Evolutionary conservation across 1,140 invertebrate species (phyloP).

Genomic region (Helicorthomorpha holstii): DNA sequence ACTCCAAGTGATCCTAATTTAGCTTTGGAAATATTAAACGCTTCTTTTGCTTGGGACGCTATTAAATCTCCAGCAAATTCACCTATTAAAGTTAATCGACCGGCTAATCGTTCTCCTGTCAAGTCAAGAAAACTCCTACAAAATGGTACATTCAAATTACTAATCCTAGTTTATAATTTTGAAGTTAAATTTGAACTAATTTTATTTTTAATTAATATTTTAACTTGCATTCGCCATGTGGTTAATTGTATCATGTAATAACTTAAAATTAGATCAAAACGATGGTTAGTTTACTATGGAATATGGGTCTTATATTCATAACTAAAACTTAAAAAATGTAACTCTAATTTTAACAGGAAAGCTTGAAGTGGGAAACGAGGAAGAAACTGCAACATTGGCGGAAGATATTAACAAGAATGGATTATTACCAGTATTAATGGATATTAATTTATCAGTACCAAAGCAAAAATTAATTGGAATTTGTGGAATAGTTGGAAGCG

Average conservation of each 20-base stretch:
- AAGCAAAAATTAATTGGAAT: conserved; percentile 40
- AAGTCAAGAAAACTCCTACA: no score
- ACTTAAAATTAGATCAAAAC: background rate
- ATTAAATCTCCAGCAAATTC: no score
- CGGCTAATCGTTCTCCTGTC: no score
- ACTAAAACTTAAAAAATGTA: background rate
- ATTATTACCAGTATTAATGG: background rate
- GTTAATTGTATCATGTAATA: background rate
- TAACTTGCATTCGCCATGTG: no score
- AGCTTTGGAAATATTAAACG: background rate
- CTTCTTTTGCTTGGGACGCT: background rate
- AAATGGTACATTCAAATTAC: no score
- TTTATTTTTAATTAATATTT: no score
- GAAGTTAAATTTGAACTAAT: no score
- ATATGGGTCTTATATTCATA: background rate
- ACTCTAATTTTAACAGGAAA: background rate
- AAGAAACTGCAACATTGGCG: no score
- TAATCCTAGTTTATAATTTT: no score
- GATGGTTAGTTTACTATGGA: background rate
- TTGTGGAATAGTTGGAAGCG: conserved; percentile 45
- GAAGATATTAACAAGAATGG: no score
- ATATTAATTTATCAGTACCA: background rate
- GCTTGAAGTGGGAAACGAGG: background rate
- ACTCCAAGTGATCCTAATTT: background rate
- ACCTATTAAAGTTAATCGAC: no score